Evolutionary conservation across 2,888 invertebrate species (phyloP), one percentile per base, ranked within the genome.

Genomic region (Melanostoma scalare): DNA sequence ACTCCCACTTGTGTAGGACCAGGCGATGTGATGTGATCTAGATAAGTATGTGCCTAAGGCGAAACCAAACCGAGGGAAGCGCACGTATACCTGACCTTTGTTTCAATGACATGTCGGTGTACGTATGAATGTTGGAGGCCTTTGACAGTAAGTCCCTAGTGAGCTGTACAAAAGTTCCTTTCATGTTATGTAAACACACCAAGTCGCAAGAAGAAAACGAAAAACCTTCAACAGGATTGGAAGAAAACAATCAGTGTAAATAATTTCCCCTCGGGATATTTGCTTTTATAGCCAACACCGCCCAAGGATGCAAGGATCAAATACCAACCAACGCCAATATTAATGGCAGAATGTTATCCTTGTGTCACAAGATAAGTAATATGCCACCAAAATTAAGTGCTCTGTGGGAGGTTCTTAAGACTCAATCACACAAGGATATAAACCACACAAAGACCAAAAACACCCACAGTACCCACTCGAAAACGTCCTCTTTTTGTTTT

Each of bases 221-320:
- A 35, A 52, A 58, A 38, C 38, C 33, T 56, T 53, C 38, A 46
- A 30, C 10, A 50, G 35, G 56, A 67, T 60, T 72, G 44, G n/a
- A 68, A 42, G 5, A 52, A 69, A 69, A 69, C 33, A 74, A 74
- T 65, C 56, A 75, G 74, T 56, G 75, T 63, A 75, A 79, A 79
- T 75, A 75, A 74, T 78, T 74, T 84, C 65, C 65, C 77, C 73
- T 56, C 10, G 42, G 74, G 84, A 79, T 79, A 79, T 84, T 84
- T 73, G 73, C 53, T 73, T 82, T 82, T 84, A 79, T 84, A 50
- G 69, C n/a, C 78, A 65, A 38, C 68, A 60, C 46, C 52, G 71
- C 71, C 71, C 40, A 56, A 68, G 72, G 84, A 63, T 71, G 58
- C 73, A 63, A 67, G 69, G 84, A 84, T 84, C 74, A 78, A 82